Evolutionary conservation across 1,140 invertebrate genomes (phyloP), one percentile per base, ranked within the genome.

Genomic region (Drosophila hydei): DNA sequence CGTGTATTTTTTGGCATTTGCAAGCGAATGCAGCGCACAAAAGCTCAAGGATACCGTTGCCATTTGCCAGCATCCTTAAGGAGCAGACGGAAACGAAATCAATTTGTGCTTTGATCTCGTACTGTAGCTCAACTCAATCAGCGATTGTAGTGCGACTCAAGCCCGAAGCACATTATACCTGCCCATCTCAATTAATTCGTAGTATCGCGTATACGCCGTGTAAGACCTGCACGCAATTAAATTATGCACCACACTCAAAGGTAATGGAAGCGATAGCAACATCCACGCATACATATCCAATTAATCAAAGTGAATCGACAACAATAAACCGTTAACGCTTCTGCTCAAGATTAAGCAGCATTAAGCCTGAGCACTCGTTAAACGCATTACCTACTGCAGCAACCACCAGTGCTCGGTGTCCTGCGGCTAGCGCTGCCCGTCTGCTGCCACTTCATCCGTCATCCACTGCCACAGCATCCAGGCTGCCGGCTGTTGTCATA

Each of bases 241-340:
- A 87, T 87, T 87, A 85, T 87, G 69, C 69, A 71, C 52, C 50
- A 48, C 59, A 58, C 62, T 69, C 55, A 72, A 45, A 38, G 40
- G 38, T 60, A 80, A 77, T 30, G 19, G 9, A 33, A 67, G 76
- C 16, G 38, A 14, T 8, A 63, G 51, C 40, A 27, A 40, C 60
- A 27, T 12, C 11, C 9, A 3, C 19, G 47, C 54, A 58, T 48
- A 68, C 50, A 60, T 76, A 77, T 70, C 71, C 80, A 87, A 87
- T 87, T 88, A 88, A 88, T 88, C 74, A 81, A 87, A 87, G 75
- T 87, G 81, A 77, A 65, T 25, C 23, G 59, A 18, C 64, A 79
- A n/a, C 54, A 59, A 36, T 55, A 19, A 58, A 75, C 27, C 52
- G 47, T 48, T 43, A 77, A 43, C 45, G 38, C 42, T 47, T 38